Percentiles rank a stretch among this genome's conserved stretches.
phyloP scores from a whole-genome alignment of 1,140 invertebrate genomes.

The Eumeta japonica region DNA sequence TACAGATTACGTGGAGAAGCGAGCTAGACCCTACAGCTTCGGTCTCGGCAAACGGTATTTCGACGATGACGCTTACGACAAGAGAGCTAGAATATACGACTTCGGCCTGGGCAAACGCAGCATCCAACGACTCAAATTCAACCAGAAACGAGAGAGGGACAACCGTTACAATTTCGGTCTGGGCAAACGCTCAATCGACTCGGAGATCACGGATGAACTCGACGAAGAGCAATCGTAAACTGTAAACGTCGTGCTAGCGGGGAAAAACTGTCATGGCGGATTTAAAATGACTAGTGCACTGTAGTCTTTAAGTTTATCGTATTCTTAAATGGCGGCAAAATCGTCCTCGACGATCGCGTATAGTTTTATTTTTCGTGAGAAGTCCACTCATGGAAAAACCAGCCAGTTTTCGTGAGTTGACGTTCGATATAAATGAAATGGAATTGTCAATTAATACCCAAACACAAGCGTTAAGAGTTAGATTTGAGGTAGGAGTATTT shows the following conservation, averaged over 20 bases:
- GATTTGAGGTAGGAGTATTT: too few species aligned
- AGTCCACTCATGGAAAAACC: slow-evolving; percentile 25
- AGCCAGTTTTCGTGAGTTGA: slow-evolving; percentile 32
- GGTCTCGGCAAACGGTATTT: slow-evolving; percentile 45
- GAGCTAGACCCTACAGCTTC: slow-evolving; percentile 51
- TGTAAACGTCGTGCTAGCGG: too few species aligned
- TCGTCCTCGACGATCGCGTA: not conserved
- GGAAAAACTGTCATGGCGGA: too few species aligned
- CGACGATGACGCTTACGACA: slow-evolving; percentile 32
- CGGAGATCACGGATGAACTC: slow-evolving; percentile 19
- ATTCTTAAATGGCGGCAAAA: too few species aligned
- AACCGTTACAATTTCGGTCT: slow-evolving; percentile 49
- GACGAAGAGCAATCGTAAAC: slow-evolving; percentile 18
- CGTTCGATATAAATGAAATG: too few species aligned
- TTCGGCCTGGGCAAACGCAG: slow-evolving; percentile 47
- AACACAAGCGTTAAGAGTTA: too few species aligned
- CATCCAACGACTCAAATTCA: slow-evolving; percentile 40
- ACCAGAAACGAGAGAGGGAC: slow-evolving; percentile 41
- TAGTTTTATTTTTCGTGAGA: too few species aligned
- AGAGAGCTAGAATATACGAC: slow-evolving; percentile 45
- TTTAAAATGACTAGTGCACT: too few species aligned
- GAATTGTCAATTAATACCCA: too few species aligned
- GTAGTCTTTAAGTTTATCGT: too few species aligned
- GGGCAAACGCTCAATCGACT: slow-evolving; percentile 36
- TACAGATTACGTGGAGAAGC: slow-evolving; percentile 42